Evolutionary conservation across 2,113 vertebrate species (phyloP), one percentile per base, ranked within the genome.

Genomic region (Oncorhynchus clarkii): DNA sequence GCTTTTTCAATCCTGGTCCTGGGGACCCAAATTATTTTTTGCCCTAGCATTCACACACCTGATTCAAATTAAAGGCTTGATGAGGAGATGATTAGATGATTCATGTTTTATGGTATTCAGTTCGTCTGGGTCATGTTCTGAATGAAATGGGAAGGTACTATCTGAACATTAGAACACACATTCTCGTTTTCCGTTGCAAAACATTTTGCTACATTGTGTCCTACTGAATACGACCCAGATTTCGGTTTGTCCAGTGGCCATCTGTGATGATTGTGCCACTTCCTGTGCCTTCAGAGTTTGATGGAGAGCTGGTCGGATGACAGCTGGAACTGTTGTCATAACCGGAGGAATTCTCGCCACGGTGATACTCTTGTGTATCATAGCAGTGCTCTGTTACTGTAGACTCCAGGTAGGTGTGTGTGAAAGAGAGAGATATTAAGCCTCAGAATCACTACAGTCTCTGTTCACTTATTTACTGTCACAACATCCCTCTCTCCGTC

Each of bases 311-410:
- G 98, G 94, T 95, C 97, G 98, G 95, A 99, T 99, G 98, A 98
- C 97, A 96, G 98, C 98, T 86, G 98, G 98, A 97, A 99, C 98
- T 88, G 98, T 99, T 92, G 98, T 99, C 90, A 99, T 99, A 94
- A 99, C 97, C 31, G 98, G 98, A 89, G 98, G 98, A 96, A 99
- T 99, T 92, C 96, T 99, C 91, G 98, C 98, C 5, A 96, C 98
- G 5, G 96, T 97, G 91, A 99, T 99, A 93, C 96, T 99, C 76
- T 94, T 99, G 91, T 98, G 96, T 92, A 99, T 99, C 94, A 97
- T 99, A 60, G 96, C 96, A 0, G 95, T 99, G 89, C 97, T 99
- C 85, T 99, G 98, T 90, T 99, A 99, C 93, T 99, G 98, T 93
- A 94, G 98, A 90, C 95, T 99, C 91, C 98, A 99, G 96, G 97